These are phyloP conservation scores for Muschampia plurimacula DNA, from an alignment of 2,888 invertebrate genomes.

Conservation along the genomic window DNA sequence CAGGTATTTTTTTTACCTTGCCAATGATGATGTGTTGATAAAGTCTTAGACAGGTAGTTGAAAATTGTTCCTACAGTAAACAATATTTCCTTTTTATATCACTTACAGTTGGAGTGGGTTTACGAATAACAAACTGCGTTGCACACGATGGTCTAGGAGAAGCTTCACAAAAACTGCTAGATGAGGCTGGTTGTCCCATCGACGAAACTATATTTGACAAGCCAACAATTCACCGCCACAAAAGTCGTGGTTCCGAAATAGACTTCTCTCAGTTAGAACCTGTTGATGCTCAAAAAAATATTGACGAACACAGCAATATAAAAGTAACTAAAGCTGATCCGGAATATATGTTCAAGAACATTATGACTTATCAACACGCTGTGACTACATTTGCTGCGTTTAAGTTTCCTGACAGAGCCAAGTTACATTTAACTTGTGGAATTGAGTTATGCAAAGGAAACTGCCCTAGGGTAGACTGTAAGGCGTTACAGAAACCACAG, in stretches of 20 bases:
- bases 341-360: conserved; percentile 72
- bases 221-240: conserved; percentile 76
- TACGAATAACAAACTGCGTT: conserved; percentile 90
- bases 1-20: conserved; percentile 72
- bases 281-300: conserved; percentile 63
- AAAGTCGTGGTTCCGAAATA: conserved; percentile 67
- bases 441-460: conserved; percentile 90
- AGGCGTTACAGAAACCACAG: conserved; percentile 73
- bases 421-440: conserved; percentile 91
- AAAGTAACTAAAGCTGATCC: conserved; percentile 68
- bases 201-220: conserved; percentile 88
- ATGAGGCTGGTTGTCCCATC: conserved; percentile 90
- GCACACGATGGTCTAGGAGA: conserved; percentile 93
- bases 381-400: conserved; percentile 91
- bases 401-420: conserved; percentile 92
- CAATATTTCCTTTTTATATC: not conserved
- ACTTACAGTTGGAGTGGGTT: conserved; percentile 89
- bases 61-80: not conserved
- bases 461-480: conserved; percentile 88
- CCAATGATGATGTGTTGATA: not conserved
- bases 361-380: conserved; percentile 83
- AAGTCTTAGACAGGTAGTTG: too few relatives aligned
- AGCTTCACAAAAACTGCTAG: conserved; percentile 90
- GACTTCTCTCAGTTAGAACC: conserved; percentile 72
- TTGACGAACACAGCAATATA: conserved; percentile 62